These are phyloP conservation scores for Caenorhabditis sp. DNA, from an alignment of 2,888 invertebrate genomes.

Conservation along the genomic window DNA sequence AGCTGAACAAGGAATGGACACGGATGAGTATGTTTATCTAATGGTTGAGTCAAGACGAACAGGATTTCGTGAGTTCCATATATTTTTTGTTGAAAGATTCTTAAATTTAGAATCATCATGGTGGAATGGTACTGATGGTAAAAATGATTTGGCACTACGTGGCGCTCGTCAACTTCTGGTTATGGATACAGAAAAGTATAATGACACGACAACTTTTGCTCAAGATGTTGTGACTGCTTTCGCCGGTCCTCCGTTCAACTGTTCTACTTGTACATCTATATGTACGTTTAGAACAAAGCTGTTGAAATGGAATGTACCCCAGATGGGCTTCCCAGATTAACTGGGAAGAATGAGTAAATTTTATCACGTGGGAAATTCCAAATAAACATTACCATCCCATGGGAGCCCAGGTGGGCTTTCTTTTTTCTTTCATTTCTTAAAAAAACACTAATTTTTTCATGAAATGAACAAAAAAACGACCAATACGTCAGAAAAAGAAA, in stretches of 20 bases:
- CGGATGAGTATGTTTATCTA: slow-evolving; percentile 46
- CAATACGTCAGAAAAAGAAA: no score
- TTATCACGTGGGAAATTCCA: no score
- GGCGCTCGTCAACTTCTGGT: slow-evolving; percentile 30
- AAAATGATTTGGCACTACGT: slow-evolving; percentile 36
- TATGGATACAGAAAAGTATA: slow-evolving; percentile 43
- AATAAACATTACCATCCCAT: no score
- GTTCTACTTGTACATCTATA: slow-evolving; percentile 41
- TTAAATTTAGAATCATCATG: slow-evolving; percentile 12
- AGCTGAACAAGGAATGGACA: slow-evolving; percentile 42
- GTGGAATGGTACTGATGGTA: slow-evolving; percentile 46
- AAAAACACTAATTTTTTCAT: no score
- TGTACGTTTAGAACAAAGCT: no score
- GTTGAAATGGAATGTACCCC: no score
- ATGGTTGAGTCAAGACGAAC: slow-evolving; percentile 34
- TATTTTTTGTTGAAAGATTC: background rate
- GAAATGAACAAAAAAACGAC: no score
- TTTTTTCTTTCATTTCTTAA: no score
- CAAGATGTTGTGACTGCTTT: slow-evolving; percentile 39
- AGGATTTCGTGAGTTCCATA: slow-evolving; percentile 41
- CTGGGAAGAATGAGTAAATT: no score
- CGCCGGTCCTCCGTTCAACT: slow-evolving; percentile 40
- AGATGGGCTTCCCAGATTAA: no score
- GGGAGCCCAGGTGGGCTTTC: no score
- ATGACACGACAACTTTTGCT: slow-evolving; percentile 29